Evolutionary conservation across 2,113 vertebrate species (phyloP).

Genomic region (Cyanoliseus patagonus): DNA sequence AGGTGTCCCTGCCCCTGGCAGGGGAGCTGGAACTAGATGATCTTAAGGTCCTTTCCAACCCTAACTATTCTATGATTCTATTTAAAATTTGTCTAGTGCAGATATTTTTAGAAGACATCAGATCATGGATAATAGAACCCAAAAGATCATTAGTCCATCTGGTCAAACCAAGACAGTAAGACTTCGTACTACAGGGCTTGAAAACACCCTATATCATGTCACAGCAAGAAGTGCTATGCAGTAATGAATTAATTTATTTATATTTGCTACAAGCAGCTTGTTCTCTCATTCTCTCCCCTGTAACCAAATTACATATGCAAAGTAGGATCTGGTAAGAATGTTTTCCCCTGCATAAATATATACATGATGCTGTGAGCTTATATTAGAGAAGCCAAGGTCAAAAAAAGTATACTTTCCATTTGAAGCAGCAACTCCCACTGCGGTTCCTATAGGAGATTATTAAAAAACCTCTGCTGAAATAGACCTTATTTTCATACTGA

Average conservation of each 20-base stretch:
- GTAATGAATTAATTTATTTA: slow-evolving; percentile 65
- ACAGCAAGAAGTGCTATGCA: slow-evolving; percentile 44
- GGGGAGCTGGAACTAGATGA: no score
- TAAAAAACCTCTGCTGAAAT: neutral
- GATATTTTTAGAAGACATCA: neutral
- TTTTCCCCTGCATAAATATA: slow-evolving; percentile 32
- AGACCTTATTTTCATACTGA: neutral
- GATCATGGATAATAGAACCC: neutral
- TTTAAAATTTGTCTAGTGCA: neutral
- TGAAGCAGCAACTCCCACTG: neutral
- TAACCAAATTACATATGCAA: slow-evolving; percentile 60
- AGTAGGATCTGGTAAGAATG: slow-evolving; percentile 36
- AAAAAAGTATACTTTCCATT: neutral
- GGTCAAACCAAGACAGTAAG: slow-evolving; percentile 32
- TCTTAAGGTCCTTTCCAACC: no score
- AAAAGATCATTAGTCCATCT: slow-evolving; percentile 46
- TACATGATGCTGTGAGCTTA: slow-evolving; percentile 11
- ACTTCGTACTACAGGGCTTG: neutral
- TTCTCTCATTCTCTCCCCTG: slow-evolving; percentile 55
- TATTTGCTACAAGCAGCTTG: slow-evolving; percentile 60
- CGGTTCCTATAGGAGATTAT: neutral
- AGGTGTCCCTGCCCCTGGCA: no score
- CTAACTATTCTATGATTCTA: no score
- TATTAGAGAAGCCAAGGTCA: slow-evolving; percentile 50
- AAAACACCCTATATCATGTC: slow-evolving; percentile 1